Evolutionary conservation across 2,113 vertebrate genomes (phyloP).

Genomic region (Leuciscus idus): DNA sequence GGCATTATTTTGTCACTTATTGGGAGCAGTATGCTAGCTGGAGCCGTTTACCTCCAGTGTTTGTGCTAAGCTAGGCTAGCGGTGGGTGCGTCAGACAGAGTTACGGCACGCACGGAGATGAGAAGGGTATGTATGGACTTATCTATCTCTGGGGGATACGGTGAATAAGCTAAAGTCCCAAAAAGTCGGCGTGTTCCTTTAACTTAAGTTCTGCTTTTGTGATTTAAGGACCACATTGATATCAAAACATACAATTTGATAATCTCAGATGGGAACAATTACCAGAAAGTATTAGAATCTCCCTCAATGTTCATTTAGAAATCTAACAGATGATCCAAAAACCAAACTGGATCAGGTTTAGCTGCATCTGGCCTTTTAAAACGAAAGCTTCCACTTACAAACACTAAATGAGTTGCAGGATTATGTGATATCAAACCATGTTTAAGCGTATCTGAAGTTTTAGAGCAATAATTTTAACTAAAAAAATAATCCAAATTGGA

Average conservation of each 20-base stretch:
- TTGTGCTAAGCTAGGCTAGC: too few species aligned
- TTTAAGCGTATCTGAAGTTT: background rate
- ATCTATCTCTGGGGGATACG: too few species aligned
- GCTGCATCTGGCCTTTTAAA: background rate
- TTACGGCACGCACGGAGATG: too few species aligned
- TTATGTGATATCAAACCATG: background rate
- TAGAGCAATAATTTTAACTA: conserved; percentile 34
- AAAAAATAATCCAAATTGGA: conserved; percentile 52
- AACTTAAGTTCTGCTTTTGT: background rate
- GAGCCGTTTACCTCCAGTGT: too few species aligned
- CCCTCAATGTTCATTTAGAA: background rate
- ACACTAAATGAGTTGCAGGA: background rate
- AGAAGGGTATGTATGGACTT: too few species aligned
- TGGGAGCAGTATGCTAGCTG: too few species aligned
- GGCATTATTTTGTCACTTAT: too few species aligned
- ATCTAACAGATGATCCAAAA: background rate
- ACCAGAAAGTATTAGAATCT: background rate
- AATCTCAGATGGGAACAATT: background rate
- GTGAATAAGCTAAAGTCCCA: too few species aligned
- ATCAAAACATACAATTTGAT: background rate
- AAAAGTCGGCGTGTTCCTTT: too few species aligned
- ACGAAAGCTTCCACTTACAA: background rate
- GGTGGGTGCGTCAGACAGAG: too few species aligned
- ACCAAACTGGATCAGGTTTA: background rate
- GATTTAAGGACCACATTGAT: background rate